Evolutionary conservation across 2,113 vertebrate genomes (phyloP), one percentile per base, ranked within the genome.

Genomic region (Neotoma lepida): DNA sequence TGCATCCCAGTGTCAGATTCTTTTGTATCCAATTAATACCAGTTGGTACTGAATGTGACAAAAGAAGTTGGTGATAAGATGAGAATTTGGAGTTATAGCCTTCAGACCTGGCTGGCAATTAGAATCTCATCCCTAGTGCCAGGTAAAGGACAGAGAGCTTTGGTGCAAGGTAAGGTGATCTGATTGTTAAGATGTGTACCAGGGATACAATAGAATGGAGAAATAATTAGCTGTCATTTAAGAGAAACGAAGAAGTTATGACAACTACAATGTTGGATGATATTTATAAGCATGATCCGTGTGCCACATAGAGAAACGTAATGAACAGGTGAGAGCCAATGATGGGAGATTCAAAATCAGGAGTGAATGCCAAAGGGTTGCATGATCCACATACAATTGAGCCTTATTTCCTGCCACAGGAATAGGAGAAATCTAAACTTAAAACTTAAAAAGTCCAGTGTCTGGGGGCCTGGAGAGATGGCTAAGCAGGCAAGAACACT

Each of bases 391-490:
- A 88, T 14, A 51, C 4, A 76, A 10, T 13, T 41, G n/a, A 94
- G 20, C 3, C 58, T 82, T n/a, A 51, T 82, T 33, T 61, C 41
- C 54, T 77, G 14, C 13, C 39, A 68, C 10, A 9, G 33, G 30
- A 71, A 30, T 35, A 44, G 63, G 28, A 91, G 17, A 95, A 93
- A 91, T 91, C 51, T 61, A 68, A 82, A 54, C 9, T 61, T 68
- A 33, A 35, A 44, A 26, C 0, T 56, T 61, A 84, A 54, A 17
- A 35, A 63, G 4, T 14, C 56, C 49, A 46, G 6, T 22, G 1
- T 24, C 63, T 49, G 14, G 14, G 5, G 13, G n/a, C 3, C 4
- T 44, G 26, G 2, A 63, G 14, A 44, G 14, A 61, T 30, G 14
- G 14, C n/a, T 63, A 41, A 84, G 26, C 26, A 61, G n/a, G 15